phyloP scores from a whole-genome alignment of 2,888 invertebrate species.

The Eupithecia dodoneata region DNA sequence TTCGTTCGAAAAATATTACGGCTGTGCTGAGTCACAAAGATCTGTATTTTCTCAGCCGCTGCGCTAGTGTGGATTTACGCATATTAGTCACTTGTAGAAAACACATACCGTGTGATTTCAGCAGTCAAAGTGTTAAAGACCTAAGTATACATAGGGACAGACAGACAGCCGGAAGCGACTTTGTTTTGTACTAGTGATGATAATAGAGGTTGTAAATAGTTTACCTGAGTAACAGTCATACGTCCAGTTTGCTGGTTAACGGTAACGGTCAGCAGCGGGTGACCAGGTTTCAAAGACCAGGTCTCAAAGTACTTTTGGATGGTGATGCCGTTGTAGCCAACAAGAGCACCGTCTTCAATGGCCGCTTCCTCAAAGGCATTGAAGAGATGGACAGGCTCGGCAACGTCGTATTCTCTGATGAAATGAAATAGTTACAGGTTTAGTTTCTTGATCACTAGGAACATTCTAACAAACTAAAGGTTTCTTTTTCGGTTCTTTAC shows the following conservation, averaged over 20 bases:
- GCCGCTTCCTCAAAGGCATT: slow-evolving; percentile 72
- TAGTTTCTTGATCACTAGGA: neutral
- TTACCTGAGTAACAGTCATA: slow-evolving; percentile 74
- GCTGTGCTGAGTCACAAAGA: no score
- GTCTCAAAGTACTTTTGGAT: slow-evolving; percentile 78
- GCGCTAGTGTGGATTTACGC: no score
- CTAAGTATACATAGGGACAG: no score
- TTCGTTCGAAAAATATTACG: no score
- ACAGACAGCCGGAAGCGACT: no score
- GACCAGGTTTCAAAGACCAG: slow-evolving; percentile 86
- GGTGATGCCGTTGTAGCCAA: slow-evolving; percentile 61
- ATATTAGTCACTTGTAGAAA: no score
- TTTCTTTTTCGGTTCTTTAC: no score
- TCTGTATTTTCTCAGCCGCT: no score
- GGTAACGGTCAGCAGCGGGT: slow-evolving; percentile 82
- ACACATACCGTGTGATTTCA: no score
- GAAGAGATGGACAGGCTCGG: slow-evolving; percentile 81
- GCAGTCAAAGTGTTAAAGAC: no score
- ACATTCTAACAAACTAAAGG: no score
- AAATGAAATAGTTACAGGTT: neutral
- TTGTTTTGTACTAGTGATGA: no score
- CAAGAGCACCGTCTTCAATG: slow-evolving; percentile 57
- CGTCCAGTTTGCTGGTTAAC: slow-evolving; percentile 68
- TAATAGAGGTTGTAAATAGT: neutral
- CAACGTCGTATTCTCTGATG: slow-evolving; percentile 68